Percentiles rank a stretch among this genome's conserved stretches.
Evolutionary conservation across 2,797 vertebrate species (phyloP).

Genomic region (Liparis tanakae): DNA sequence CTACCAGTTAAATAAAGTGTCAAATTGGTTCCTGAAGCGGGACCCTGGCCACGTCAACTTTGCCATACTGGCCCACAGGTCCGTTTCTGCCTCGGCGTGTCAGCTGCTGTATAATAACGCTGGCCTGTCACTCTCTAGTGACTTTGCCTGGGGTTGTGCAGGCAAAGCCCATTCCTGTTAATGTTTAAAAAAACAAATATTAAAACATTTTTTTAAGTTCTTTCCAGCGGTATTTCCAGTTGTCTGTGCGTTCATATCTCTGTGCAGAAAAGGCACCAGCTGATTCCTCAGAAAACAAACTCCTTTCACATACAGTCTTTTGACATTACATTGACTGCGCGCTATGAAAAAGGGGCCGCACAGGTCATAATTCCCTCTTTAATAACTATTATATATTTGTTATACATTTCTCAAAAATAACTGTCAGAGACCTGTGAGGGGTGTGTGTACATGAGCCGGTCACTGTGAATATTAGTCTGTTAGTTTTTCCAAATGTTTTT

Average conservation of each 20-base stretch:
- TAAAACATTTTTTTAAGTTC: background rate
- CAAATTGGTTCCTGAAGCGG: constrained; percentile 62
- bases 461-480: no score
- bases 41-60: constrained; percentile 56
- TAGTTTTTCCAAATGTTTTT: no score
- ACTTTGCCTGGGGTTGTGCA: constrained; percentile 34
- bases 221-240: constrained; percentile 18
- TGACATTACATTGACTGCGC: constrained; percentile 11
- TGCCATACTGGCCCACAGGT: constrained; percentile 38
- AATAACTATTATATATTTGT: background rate
- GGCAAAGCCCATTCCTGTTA: background rate
- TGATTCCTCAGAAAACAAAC: constrained; percentile 63
- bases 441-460: no score
- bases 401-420: background rate
- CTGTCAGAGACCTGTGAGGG: no score
- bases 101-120: constrained; percentile 50
- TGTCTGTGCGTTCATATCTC: constrained; percentile 42
- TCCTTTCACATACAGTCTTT: constrained; percentile 46
- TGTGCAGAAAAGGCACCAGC: constrained; percentile 38
- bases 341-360: background rate
- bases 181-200: background rate
- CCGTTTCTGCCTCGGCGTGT: constrained; percentile 47
- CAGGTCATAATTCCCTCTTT: background rate
- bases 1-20: constrained; percentile 60
- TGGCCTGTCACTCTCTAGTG: constrained; percentile 25